phyloP scores from a whole-genome alignment of 1,140 invertebrate species.

The Pantala flavescens region DNA sequence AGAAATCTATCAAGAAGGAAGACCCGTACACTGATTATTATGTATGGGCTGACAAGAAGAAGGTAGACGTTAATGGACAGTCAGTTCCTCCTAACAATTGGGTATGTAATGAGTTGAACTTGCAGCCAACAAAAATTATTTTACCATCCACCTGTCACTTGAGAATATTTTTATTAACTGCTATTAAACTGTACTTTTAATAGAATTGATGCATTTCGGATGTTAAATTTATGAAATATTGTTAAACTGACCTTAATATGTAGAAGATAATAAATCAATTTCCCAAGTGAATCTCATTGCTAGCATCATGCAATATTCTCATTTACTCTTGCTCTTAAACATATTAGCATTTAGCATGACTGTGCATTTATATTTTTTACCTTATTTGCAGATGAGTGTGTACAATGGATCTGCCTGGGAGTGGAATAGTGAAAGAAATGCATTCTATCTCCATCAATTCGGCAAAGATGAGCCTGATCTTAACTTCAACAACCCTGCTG shows the following conservation, averaged over 20 bases:
- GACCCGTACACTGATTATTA: conserved; percentile 39
- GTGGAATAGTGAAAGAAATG: conserved; percentile 28
- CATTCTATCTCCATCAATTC: conserved; percentile 37
- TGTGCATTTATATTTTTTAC: too few relatives aligned
- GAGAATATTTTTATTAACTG: too few relatives aligned
- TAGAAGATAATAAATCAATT: too few relatives aligned
- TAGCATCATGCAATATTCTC: too few relatives aligned
- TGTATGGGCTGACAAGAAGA: conserved; percentile 34
- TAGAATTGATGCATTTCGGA: too few relatives aligned
- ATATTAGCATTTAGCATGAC: too few relatives aligned
- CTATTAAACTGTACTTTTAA: not conserved
- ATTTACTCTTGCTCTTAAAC: too few relatives aligned
- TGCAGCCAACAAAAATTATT: too few relatives aligned
- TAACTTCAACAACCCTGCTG: conserved; percentile 32
- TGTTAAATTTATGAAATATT: too few relatives aligned
- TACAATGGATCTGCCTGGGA: conserved; percentile 35
- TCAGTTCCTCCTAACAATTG: conserved; percentile 37
- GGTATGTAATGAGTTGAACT: conserved; percentile 28
- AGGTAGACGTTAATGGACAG: not conserved
- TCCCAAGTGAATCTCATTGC: too few relatives aligned
- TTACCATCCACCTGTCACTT: too few relatives aligned
- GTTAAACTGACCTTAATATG: too few relatives aligned
- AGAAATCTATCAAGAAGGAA: conserved; percentile 30
- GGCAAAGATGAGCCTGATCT: conserved; percentile 34
- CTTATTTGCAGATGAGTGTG: conserved; percentile 28